Conservation (phyloP, 2,888 invertebrate species). For the Microctonus hyperodae region DNA sequence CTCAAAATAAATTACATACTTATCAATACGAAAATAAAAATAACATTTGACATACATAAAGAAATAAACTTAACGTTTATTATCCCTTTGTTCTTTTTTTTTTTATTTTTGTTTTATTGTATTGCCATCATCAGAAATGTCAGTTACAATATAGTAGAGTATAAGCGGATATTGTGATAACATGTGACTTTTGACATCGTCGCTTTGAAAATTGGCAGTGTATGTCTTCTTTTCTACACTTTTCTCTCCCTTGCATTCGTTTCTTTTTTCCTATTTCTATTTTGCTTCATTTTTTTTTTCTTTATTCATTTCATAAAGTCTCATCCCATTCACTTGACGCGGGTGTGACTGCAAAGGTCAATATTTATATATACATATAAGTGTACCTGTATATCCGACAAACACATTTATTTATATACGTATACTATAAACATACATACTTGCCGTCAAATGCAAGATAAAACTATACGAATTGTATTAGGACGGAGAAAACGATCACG, state of each 20-base stretch:
- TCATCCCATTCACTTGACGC: slow-evolving; percentile 2
- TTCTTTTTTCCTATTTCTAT: neutral
- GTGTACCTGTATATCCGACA: no score
- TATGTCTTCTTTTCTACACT: neutral
- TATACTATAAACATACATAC: neutral
- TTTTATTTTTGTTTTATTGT: neutral
- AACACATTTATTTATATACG: neutral
- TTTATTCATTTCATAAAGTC: neutral
- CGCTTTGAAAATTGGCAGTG: neutral
- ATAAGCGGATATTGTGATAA: neutral
- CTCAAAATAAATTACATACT: no score
- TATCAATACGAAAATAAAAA: no score
- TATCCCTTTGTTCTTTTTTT: neutral
- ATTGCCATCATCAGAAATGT: neutral
- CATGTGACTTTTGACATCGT: slow-evolving; percentile 6
- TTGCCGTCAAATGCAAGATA: neutral
- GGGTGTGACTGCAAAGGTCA: slow-evolving; percentile 8
- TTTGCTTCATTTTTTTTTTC: neutral
- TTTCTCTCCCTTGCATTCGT: neutral
- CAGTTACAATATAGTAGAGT: slow-evolving; percentile 5
- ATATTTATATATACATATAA: neutral
- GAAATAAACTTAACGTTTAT: neutral
- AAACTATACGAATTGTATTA: neutral
- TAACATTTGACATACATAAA: neutral
- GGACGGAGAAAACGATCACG: slow-evolving; percentile 4